Evolutionary conservation across 2,113 vertebrate genomes (phyloP).

Genomic region (Egretta garzetta): DNA sequence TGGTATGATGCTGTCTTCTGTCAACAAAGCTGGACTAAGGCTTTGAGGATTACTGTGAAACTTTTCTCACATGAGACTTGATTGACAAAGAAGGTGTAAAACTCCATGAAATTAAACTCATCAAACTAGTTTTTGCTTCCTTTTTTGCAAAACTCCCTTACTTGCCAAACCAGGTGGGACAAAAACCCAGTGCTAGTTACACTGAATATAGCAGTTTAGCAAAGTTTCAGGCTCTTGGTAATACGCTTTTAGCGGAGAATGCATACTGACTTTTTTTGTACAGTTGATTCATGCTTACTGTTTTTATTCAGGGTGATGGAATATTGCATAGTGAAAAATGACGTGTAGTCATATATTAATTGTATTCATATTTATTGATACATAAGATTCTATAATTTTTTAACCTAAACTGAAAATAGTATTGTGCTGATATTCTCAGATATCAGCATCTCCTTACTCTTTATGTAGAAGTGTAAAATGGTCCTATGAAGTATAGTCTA

Average conservation of each 20-base stretch:
- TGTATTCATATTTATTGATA: background rate
- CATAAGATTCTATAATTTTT: background rate
- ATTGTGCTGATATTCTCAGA: background rate
- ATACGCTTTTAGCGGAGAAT: background rate
- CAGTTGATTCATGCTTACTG: background rate
- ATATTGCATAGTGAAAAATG: background rate
- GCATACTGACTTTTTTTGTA: background rate
- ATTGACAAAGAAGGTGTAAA: background rate
- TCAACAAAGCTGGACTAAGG: background rate
- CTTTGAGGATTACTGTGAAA: background rate
- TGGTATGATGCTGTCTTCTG: background rate
- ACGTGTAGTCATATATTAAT: background rate
- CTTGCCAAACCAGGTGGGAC: background rate
- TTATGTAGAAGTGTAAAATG: background rate
- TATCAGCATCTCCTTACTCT: background rate
- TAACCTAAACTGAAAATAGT: background rate
- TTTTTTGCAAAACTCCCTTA: background rate
- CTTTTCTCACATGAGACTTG: background rate
- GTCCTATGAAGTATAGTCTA: background rate
- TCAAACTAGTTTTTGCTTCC: background rate
- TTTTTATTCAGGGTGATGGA: background rate
- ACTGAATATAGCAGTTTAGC: background rate
- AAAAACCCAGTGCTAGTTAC: background rate
- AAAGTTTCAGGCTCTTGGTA: background rate
- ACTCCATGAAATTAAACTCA: background rate